phyloP scores from a whole-genome alignment of 2,113 vertebrate genomes.

The Leucoraja erinaceus region DNA sequence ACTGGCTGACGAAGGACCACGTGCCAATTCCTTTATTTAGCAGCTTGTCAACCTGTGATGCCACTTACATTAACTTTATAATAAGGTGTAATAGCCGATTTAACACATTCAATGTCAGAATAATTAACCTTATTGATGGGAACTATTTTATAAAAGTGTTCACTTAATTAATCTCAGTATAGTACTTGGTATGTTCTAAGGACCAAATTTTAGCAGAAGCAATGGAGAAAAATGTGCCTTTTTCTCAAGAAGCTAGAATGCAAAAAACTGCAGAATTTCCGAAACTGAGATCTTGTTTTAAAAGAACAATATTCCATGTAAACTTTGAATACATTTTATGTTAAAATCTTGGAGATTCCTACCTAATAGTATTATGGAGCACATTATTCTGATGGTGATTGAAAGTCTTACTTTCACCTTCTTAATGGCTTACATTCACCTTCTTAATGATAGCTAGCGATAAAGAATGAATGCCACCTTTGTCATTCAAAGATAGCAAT shows the following conservation, averaged over 20 bases:
- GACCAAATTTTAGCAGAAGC: not conserved
- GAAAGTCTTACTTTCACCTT: no score
- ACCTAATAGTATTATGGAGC: not conserved
- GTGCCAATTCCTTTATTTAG: no score
- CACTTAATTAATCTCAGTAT: not conserved
- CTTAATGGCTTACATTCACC: no score
- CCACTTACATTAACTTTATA: constrained; percentile 6
- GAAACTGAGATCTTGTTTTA: not conserved
- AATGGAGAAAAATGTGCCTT: not conserved
- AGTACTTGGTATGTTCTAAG: not conserved
- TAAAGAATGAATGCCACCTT: not conserved
- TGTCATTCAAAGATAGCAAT: not conserved
- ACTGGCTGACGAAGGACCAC: no score
- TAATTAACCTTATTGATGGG: not conserved
- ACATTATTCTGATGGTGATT: not conserved
- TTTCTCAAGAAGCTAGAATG: not conserved
- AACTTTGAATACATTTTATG: not conserved
- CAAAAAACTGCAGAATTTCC: not conserved
- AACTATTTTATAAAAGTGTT: constrained; percentile 4
- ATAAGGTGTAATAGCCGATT: not conserved
- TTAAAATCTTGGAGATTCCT: not conserved
- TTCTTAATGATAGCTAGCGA: not conserved
- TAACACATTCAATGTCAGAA: constrained; percentile 4
- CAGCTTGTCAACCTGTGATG: no score
- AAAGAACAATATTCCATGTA: not conserved